phyloP scores from a whole-genome alignment of 2,113 vertebrate genomes.

The Phrynocephalus versicolor region DNA sequence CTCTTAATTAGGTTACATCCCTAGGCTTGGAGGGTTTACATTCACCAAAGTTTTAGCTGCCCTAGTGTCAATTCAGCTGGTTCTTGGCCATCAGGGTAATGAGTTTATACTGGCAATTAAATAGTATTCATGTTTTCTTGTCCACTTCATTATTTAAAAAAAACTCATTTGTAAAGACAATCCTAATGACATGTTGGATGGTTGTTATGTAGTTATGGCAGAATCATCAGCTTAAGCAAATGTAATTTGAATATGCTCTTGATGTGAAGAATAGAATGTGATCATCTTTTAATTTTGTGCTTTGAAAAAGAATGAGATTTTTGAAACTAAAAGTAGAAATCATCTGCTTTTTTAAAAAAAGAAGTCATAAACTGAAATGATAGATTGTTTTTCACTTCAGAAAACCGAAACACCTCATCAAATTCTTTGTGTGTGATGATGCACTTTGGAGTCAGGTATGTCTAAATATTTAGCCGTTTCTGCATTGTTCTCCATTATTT shows the following conservation, averaged over 20 bases:
- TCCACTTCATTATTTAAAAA: not conserved
- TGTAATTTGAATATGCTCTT: not conserved
- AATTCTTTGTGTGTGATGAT: not conserved
- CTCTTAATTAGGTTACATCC: too few relatives aligned
- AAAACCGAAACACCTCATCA: not conserved
- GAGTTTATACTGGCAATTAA: not conserved
- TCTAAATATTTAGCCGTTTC: slow-evolving; percentile 11
- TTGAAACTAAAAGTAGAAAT: not conserved
- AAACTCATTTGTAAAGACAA: not conserved
- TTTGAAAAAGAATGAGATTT: not conserved
- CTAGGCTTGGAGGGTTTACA: too few relatives aligned
- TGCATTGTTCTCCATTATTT: slow-evolving; percentile 17
- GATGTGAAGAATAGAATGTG: not conserved
- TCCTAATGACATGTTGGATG: not conserved
- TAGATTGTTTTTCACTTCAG: slow-evolving; percentile 6
- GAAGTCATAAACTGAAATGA: not conserved
- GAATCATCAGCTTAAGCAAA: not conserved
- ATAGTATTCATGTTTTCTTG: not conserved
- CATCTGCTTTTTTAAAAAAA: not conserved
- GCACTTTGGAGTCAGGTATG: not conserved
- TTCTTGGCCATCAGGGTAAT: not conserved
- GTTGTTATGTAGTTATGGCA: not conserved
- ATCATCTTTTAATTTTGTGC: slow-evolving; percentile 6
- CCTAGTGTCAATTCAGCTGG: too few relatives aligned
- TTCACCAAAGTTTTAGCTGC: too few relatives aligned